A percentile compares a stretch with the other conserved stretches of the same genome.
Evolutionary conservation across 2,888 invertebrate species (phyloP).

Genomic region (Dryobota labecula): DNA sequence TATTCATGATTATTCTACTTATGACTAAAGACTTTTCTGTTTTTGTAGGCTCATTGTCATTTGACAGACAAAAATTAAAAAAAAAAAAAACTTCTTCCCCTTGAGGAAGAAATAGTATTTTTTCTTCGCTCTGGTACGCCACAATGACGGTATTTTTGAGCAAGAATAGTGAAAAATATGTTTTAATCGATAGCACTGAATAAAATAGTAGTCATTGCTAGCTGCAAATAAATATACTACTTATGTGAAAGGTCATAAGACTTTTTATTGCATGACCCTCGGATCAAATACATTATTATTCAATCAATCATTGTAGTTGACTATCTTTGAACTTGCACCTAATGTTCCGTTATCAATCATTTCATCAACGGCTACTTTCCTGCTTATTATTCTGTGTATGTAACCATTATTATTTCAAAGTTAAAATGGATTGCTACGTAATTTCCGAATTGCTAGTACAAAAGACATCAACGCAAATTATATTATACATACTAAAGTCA

Average conservation of each 20-base stretch:
- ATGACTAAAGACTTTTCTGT: too few species aligned
- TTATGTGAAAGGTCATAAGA: neutral
- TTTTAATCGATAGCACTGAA: neutral
- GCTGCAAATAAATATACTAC: neutral
- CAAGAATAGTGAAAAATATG: too few species aligned
- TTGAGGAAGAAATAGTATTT: too few species aligned
- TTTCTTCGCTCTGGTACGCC: too few species aligned
- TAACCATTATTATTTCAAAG: neutral
- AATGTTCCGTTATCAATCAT: slow-evolving; percentile 22
- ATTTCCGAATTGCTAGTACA: slow-evolving; percentile 9
- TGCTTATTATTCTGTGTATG: slow-evolving; percentile 6
- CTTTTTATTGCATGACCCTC: neutral
- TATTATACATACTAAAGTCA: too few species aligned
- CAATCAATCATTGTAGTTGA: slow-evolving; percentile 31
- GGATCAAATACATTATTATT: slow-evolving; percentile 11
- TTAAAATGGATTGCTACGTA: neutral
- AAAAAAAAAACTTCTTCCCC: too few species aligned
- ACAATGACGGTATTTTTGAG: too few species aligned
- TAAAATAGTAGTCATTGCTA: neutral
- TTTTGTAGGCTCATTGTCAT: too few species aligned
- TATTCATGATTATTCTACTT: too few species aligned
- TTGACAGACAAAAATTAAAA: too few species aligned
- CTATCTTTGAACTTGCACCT: slow-evolving; percentile 11
- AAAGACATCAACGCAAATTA: slow-evolving; percentile 62
- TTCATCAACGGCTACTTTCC: neutral